These are phyloP conservation scores for Aphelenchoides avenae DNA, from an alignment of 1,140 invertebrate genomes.

Conservation along the genomic window DNA sequence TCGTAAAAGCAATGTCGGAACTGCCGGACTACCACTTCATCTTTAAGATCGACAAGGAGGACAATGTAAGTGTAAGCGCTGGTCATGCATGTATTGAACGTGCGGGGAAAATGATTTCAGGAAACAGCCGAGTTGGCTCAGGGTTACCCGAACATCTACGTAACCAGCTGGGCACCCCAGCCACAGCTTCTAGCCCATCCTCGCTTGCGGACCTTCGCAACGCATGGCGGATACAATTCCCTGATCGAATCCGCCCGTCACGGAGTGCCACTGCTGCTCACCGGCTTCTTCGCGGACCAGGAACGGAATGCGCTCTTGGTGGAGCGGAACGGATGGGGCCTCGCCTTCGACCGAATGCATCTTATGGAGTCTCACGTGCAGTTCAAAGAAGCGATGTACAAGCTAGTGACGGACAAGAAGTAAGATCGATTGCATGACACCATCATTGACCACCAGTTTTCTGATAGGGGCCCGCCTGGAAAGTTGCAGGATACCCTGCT, in stretches of 20 bases:
- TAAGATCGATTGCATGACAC: too few relatives aligned
- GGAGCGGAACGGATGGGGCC: conserved; percentile 39
- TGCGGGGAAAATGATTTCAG: conserved; percentile 3
- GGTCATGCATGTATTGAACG: not conserved
- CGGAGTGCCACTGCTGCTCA: conserved; percentile 33
- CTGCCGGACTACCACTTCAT: conserved; percentile 37
- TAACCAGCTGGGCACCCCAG: conserved; percentile 36
- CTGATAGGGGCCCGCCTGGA: not conserved
- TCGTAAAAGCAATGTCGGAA: conserved; percentile 15
- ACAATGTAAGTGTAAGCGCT: conserved; percentile 21
- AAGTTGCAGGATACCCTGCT: too few relatives aligned
- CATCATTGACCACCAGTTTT: not conserved
- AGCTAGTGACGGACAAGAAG: conserved; percentile 29
- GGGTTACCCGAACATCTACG: conserved; percentile 18
- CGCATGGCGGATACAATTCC: conserved; percentile 47
- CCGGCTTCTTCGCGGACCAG: conserved; percentile 44
- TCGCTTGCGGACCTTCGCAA: conserved; percentile 39
- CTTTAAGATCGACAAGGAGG: conserved; percentile 30
- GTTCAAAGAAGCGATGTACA: conserved; percentile 14
- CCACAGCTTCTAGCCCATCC: conserved; percentile 29
- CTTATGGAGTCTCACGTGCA: conserved; percentile 4
- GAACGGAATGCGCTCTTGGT: conserved; percentile 18
- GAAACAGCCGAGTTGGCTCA: not conserved
- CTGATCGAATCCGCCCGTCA: conserved; percentile 34
- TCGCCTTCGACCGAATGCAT: conserved; percentile 17